Evolutionary conservation across 1,140 invertebrate genomes (phyloP).

Genomic region (Amphibalanus amphitrite): DNA sequence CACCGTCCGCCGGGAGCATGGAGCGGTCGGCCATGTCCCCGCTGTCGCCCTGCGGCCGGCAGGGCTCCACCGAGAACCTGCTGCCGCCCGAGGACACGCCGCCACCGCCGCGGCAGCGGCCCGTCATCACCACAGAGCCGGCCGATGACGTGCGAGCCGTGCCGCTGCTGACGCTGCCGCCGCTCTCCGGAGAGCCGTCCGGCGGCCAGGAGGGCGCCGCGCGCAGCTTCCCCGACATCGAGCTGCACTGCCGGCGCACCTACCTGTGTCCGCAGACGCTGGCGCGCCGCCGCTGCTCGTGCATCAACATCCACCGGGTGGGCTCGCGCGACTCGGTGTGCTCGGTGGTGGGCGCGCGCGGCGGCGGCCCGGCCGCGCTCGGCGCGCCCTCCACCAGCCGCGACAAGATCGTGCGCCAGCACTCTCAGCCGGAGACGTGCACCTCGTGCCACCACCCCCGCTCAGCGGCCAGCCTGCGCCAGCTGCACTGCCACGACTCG

Average conservation of each 20-base stretch:
- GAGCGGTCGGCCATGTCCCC: conserved; percentile 14
- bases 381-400: conserved; percentile 24
- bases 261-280: conserved; percentile 18
- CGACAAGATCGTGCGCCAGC: conserved; percentile 57
- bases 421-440: conserved; percentile 59
- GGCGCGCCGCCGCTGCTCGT: conserved; percentile 18
- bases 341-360: conserved; percentile 20
- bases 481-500: conserved; percentile 59
- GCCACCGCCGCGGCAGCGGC: conserved; percentile 14
- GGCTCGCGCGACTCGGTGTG: conserved; percentile 22
- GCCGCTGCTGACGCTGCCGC: conserved; percentile 13
- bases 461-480: conserved; percentile 49
- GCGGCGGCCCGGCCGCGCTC: conserved; percentile 16
- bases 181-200: conserved; percentile 15
- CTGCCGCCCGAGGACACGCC: conserved; percentile 13
- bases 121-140: conserved; percentile 16
- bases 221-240: conserved; percentile 70
- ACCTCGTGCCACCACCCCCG: conserved; percentile 20
- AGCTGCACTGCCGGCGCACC: conserved; percentile 51
- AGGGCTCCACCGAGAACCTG: conserved; percentile 14
- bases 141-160: conserved; percentile 16
- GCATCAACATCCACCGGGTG: conserved; percentile 21
- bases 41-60: conserved; percentile 10
- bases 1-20: background rate
- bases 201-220: conserved; percentile 30